Base-by-base conservation (phyloP, 2,888 invertebrate genomes). In the Sarcophaga rosellei region DNA sequence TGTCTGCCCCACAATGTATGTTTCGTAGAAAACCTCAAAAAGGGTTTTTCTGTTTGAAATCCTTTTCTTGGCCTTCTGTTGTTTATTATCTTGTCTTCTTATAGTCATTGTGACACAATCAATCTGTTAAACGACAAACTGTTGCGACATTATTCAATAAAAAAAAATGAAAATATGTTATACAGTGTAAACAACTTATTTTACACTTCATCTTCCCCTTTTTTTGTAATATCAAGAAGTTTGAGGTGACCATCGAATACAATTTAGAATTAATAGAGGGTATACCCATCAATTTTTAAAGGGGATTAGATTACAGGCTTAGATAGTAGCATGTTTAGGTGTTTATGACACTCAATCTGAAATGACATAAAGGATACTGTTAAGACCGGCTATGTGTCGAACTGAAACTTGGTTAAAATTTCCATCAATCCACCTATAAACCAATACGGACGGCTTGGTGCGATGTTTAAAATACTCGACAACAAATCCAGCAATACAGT, bases 51-150 rank as follows among this genome's bases (percentile, higher is more conserved):
- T 17, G 0, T 53, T 53, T 12, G 4, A 53, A 53, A 53, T 53
- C 17, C 17, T 53, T 53, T 15, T 53, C 53, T 59, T 72, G 75
- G 62, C 86, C 81, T 81, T 86, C 53, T 85, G 87, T 53, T 78
- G 69, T 17, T 68, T 44, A 44, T 73, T 80, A 35, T 78, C 70
- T 79, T 79, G 53, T 79, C 59, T 81, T 66, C 59, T 35, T 72
- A 68, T 70, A 59, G 68, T 69, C 53, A 59, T 76, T 44, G 62
- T 84, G 77, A 70, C 74, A 84, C 78, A 72, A 81, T 84, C 81
- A 75, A 81, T 79, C 78, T 81, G 69, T 80, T 72, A 85, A 82
- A 82, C 12, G 15, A 75, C 75, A 88, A 88, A 87, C 87, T 88
- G 88, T 88, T 88, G 88, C 83, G 83, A 77, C 89, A 73, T 70